Percentiles rank a stretch among this genome's conserved stretches.
phyloP scores from a whole-genome alignment of 1,140 invertebrate species.

The Drosophila varians region DNA sequence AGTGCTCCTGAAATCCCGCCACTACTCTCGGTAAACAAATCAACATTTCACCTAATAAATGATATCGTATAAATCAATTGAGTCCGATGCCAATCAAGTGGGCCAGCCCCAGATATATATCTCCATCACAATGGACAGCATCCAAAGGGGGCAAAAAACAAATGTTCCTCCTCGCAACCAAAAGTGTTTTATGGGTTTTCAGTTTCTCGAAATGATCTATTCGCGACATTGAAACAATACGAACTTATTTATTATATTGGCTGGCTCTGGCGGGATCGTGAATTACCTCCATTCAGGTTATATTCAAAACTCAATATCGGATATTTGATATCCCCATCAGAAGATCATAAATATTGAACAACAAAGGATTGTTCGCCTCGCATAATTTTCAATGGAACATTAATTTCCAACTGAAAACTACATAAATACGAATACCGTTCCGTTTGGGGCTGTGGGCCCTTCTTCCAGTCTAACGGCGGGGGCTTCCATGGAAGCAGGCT shows the following conservation, averaged over 20 bases:
- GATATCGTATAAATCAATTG: conserved; percentile 77
- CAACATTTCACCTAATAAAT: conserved; percentile 72
- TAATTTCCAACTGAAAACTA: conserved; percentile 9
- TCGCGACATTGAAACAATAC: conserved; percentile 12
- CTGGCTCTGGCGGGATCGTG: not conserved
- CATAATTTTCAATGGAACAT: conserved; percentile 11
- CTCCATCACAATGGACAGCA: conserved; percentile 58
- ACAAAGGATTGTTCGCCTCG: not conserved
- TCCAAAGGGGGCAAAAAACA: conserved; percentile 38
- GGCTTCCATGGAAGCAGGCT: conserved; percentile 11
- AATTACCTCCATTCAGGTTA: conserved; percentile 5
- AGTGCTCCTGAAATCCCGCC: conserved; percentile 24
- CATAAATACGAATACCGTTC: not conserved
- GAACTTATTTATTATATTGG: conserved; percentile 17
- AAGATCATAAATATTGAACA: not conserved
- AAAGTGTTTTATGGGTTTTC: conserved; percentile 65
- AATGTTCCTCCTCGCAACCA: conserved; percentile 22
- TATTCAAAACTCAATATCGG: not conserved
- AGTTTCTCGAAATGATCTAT: conserved; percentile 28
- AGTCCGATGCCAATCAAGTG: conserved; percentile 75
- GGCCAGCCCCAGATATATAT: conserved; percentile 72
- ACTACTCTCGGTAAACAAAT: conserved; percentile 59
- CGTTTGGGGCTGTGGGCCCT: not conserved
- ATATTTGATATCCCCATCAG: not conserved
- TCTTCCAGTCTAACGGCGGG: conserved; percentile 7